Base-by-base conservation (phyloP, 2,888 invertebrate species). In the Cheiracanthium punctorium region DNA sequence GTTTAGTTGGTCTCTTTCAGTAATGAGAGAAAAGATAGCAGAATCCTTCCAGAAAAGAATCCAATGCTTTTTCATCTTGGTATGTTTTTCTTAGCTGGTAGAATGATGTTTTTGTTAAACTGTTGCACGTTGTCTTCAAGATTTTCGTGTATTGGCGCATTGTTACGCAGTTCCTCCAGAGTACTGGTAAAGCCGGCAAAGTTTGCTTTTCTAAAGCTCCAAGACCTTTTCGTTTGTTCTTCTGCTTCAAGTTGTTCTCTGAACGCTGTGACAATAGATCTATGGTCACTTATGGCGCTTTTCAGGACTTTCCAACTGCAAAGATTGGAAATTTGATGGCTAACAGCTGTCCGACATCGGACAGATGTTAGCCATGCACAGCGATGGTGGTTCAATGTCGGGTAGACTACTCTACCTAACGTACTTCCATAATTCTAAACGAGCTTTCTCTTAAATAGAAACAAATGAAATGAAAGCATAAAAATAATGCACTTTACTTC, bases 21-120 rank as follows among this genome's bases (percentile, higher is more conserved):
- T 24, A 14, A 43, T 41, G 14, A 71, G 28, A 24, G 71, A 41
- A 14, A 2, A 20, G 24, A 71, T 71, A 0, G 37, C 43, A 20
- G 8, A 4, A 52, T 73, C 73, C 29, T 73, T 48, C 73, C 73
- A 73, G 73, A 29, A 73, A 14, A 30, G 73, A 0, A 73, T 30
- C 52, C 73, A 73, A n/a, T 73, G 12, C 14, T 48, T 48, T 52
- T 52, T 73, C 0, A 0, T 48, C n/a, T 73, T 73, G 52, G 73
- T n/a, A 48, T 73, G 8, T 1, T 30, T 30, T 1, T 48, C 52
- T 73, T 73, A 10, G 29, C 73, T 28, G 48, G 0, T 29, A 30
- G 14, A 29, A 14, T 28, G 73, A 73, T 4, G 73, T 48, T 73
- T 7, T 8, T 10, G 37, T 37, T 37, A 37, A 37, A 37, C 37